These are phyloP conservation scores for Pollachius pollachius DNA, from an alignment of 2,113 vertebrate species.

Conservation along the genomic window DNA sequence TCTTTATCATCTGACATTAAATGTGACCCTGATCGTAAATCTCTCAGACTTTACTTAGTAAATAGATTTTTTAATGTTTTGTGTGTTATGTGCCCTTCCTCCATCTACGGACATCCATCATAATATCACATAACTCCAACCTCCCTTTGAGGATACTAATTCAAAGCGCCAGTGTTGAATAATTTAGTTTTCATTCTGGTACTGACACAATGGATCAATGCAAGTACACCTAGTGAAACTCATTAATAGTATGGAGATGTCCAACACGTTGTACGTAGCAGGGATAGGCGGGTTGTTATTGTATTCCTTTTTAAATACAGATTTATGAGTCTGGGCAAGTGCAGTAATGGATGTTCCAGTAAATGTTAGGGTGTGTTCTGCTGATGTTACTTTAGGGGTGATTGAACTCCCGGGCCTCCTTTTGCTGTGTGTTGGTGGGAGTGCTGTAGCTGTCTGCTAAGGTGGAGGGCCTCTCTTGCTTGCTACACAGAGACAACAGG, in stretches of 20 bases:
- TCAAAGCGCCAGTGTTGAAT: background rate
- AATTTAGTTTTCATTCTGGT: background rate
- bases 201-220: conserved; percentile 4
- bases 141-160: background rate
- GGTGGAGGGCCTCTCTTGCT: conserved; percentile 41
- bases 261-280: conserved; percentile 15
- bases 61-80: too few species aligned
- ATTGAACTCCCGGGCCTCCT: conserved; percentile 36
- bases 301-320: conserved; percentile 17
- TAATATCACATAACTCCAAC: background rate
- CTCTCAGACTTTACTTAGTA: too few species aligned
- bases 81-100: background rate
- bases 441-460: conserved; percentile 30
- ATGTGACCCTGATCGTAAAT: background rate
- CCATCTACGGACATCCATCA: background rate
- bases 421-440: conserved; percentile 44
- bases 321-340: conserved; percentile 42
- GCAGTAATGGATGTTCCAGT: conserved; percentile 1
- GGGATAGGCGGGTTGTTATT: background rate
- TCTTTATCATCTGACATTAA: background rate
- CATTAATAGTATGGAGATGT: conserved; percentile 16
- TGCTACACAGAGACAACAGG: conserved; percentile 50
- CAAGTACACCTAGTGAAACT: background rate
- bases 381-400: conserved; percentile 24
- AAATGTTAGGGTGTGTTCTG: conserved; percentile 15